These are phyloP conservation scores for Furcifer pardalis DNA, from an alignment of 2,797 vertebrate genomes.

Conservation along the genomic window DNA sequence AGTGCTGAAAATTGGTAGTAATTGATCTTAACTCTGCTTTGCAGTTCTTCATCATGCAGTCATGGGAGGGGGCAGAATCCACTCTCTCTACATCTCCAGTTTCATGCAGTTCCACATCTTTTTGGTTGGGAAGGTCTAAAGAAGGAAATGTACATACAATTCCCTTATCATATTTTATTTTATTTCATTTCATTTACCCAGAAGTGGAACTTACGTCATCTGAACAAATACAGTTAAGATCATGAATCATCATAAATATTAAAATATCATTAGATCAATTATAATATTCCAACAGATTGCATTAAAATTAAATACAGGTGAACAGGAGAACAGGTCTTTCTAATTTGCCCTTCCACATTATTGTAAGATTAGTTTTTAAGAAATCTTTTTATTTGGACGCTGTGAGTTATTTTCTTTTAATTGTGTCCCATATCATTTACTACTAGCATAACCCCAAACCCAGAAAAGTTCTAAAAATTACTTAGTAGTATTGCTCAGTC, in stretches of 20 bases:
- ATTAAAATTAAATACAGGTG: conserved; percentile 37
- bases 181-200: no score
- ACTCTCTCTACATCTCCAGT: background rate
- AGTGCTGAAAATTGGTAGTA: conserved; percentile 34
- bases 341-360: conserved; percentile 17
- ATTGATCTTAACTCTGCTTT: background rate
- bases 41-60: background rate
- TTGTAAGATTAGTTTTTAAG: conserved; percentile 46
- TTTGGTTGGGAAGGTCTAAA: background rate
- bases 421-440: conserved; percentile 38
- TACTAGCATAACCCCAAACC: background rate
- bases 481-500: conserved; percentile 3
- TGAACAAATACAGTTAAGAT: no score
- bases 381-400: conserved; percentile 27
- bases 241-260: no score
- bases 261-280: no score
- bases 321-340: conserved; percentile 39
- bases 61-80: background rate
- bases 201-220: no score
- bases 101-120: background rate
- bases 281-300: no score
- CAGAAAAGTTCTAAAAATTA: background rate
- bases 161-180: no score
- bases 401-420: conserved; percentile 50
- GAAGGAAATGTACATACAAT: background rate